Evolutionary conservation across 2,113 vertebrate species (phyloP), one percentile per base, ranked within the genome.

Genomic region (Cichladusa arquata): DNA sequence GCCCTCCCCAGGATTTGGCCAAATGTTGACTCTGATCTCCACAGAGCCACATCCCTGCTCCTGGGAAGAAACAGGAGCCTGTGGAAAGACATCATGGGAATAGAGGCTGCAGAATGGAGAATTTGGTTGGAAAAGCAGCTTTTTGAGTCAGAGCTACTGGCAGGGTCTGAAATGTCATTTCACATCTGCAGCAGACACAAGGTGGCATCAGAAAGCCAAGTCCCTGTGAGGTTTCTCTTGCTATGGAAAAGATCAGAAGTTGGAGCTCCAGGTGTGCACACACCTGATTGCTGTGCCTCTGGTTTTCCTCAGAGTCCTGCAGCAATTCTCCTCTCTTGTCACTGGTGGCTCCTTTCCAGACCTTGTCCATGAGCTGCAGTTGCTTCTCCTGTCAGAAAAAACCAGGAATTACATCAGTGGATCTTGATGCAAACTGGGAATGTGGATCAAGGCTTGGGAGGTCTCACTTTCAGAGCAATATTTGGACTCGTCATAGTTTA

Each of bases 401-500:
- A 26, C 26, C 6, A 40, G 25, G 19, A 80, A 72, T 64, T 19
- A 3, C 14, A 23, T 50, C 5, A 23, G 2, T 45, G 28, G 47
- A 62, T 25, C 5, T 11, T 1, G 1, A 29, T 45, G 47, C 34
- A 58, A 42, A 36, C 8, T 17, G 45, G 38, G 53, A n/a, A 14
- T 12, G 15, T 7, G 47, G 57, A 28, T 33, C 42, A 26, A 61
- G 53, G 60, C 24, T 33, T 0, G 7, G 6, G n/a, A 66, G 29
- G 50, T 10, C 22, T 50, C 36, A 1, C 11, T 40, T 53, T 9
- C 65, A 57, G 65, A 36, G 61, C 0, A 0, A 5, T 4, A 4
- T 34, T 61, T 33, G n/a, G 54, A 56, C 22, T 28, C 15, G 26
- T 51, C 5, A 5, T 51, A 15, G 50, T 28, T 51, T 51, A 28